Evolutionary conservation across 2,797 vertebrate species (phyloP), one percentile per base, ranked within the genome.

Genomic region (Pipistrellus nathusii): DNA sequence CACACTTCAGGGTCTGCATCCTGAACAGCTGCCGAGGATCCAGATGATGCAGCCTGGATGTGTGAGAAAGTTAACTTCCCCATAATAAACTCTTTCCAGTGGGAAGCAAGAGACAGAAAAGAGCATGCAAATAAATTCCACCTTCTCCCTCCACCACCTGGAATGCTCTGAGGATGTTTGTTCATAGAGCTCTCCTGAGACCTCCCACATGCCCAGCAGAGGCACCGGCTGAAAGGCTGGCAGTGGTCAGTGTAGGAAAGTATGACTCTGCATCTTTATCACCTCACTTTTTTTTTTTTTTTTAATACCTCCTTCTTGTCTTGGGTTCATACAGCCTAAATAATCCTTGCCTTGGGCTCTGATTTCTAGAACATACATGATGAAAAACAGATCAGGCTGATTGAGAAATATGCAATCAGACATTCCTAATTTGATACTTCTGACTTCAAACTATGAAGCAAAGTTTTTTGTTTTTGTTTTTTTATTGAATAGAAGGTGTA

Each of bases 21-120:
- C 80, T 53, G 38, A 93, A 27, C 2, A 78, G n/a, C n/a, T 78
- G 23, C 55, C 13, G 46, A 82, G 12, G 17, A 59, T 44, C 30
- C 32, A 83, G 23, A 75, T 51, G 6, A 68, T n/a, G 3, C 38
- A 78, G 15, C 12, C 35, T 7, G 23, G 27, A 86, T 23, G 1
- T 25, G 3, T 55, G 27, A 17, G 9, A 30, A 4, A 44, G 18
- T 68, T 57, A 92, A 68, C 27, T 48, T 27, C 30, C 14, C 8
- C 4, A 18, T 4, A 32, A 77, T 62, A 82, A 55, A 85, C 20
- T 84, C 73, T 38, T 51, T 85, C 9, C 38, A 72, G 0, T 83
- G 30, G 38, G 71, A 93, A 88, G 14, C 21, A 41, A 69, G 25
- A 90, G 15, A 71, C 20, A 83, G 17, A 18, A 76, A 82, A 55